phyloP scores from a whole-genome alignment of 2,797 vertebrate species.

The Periophthalmus magnuspinnatus region DNA sequence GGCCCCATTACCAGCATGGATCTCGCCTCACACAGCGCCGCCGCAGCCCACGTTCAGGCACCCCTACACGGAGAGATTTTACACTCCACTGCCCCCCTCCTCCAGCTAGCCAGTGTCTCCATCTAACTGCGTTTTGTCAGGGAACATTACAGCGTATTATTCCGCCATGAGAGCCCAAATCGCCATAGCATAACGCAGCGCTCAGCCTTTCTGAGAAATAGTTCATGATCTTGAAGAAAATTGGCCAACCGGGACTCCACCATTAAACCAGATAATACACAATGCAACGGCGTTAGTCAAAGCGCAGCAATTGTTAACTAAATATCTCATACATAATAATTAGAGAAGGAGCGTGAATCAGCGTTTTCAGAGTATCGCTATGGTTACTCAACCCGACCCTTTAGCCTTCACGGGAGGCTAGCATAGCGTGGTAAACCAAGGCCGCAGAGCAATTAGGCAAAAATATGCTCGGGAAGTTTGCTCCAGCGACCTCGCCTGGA shows the following conservation, averaged over 20 bases:
- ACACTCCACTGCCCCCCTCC: constrained; percentile 56
- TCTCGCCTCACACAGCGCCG: constrained; percentile 45
- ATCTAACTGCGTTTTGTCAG: constrained; percentile 61
- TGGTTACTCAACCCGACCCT: constrained; percentile 6
- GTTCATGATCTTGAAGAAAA: background rate
- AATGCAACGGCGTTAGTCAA: constrained; percentile 1
- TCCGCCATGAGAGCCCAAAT: constrained; percentile 35
- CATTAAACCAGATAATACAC: constrained; percentile 1
- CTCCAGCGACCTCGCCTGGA: constrained; percentile 20
- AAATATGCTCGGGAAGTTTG: constrained; percentile 8
- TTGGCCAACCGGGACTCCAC: constrained; percentile 1
- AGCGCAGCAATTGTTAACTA: constrained; percentile 3
- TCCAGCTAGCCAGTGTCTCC: constrained; percentile 48
- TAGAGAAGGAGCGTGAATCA: background rate
- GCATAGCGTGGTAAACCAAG: background rate
- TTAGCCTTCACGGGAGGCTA: constrained; percentile 14
- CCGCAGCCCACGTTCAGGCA: constrained; percentile 43
- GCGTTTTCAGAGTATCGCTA: background rate
- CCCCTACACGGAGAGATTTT: constrained; percentile 67
- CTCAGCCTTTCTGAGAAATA: constrained; percentile 5
- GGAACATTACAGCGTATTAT: constrained; percentile 68
- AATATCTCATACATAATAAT: constrained; percentile 9
- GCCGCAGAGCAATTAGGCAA: constrained; percentile 56
- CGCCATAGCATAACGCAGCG: background rate
- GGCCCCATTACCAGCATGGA: constrained; percentile 43